Conservation (phyloP, 2,888 invertebrate genomes). For the Pollenia angustigena region DNA sequence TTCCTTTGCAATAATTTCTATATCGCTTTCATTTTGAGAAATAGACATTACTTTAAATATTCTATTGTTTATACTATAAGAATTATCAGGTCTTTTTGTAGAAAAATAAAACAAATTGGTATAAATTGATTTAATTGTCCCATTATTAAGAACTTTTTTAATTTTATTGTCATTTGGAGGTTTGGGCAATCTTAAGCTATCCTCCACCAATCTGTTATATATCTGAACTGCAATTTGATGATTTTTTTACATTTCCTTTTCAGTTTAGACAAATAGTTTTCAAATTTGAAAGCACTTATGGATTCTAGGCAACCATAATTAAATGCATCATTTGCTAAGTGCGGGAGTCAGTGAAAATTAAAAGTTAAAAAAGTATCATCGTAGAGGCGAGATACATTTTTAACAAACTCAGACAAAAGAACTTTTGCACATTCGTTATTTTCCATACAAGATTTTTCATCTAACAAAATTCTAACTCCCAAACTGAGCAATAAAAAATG, state of each 20-base stretch:
- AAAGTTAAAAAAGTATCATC: constrained; percentile 51
- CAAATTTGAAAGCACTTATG: constrained; percentile 58
- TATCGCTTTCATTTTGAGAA: constrained; percentile 21
- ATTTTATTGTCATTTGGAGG: constrained; percentile 19
- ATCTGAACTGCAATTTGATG: constrained; percentile 7
- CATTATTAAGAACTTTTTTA: constrained; percentile 28
- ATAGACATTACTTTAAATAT: neutral
- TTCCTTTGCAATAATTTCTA: constrained; percentile 20
- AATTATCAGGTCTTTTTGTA: neutral
- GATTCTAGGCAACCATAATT: constrained; percentile 56
- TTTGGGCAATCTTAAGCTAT: constrained; percentile 6
- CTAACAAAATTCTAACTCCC: constrained; percentile 48
- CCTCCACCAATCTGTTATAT: constrained; percentile 22
- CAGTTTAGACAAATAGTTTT: constrained; percentile 48
- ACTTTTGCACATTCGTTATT: constrained; percentile 57
- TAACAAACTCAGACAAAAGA: constrained; percentile 54
- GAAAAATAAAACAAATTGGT: constrained; percentile 19
- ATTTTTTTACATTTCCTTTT: constrained; percentile 34
- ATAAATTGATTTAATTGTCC: constrained; percentile 42
- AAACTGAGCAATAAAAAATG: constrained; percentile 60
- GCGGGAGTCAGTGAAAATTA: constrained; percentile 60
- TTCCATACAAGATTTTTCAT: constrained; percentile 39
- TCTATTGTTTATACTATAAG: neutral
- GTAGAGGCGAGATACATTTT: constrained; percentile 51
- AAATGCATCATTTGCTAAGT: constrained; percentile 51